A percentile compares a stretch with the other conserved stretches of the same genome.
phyloP scores from a whole-genome alignment of 2,888 invertebrate species.

The Notodonta dromedarius region DNA sequence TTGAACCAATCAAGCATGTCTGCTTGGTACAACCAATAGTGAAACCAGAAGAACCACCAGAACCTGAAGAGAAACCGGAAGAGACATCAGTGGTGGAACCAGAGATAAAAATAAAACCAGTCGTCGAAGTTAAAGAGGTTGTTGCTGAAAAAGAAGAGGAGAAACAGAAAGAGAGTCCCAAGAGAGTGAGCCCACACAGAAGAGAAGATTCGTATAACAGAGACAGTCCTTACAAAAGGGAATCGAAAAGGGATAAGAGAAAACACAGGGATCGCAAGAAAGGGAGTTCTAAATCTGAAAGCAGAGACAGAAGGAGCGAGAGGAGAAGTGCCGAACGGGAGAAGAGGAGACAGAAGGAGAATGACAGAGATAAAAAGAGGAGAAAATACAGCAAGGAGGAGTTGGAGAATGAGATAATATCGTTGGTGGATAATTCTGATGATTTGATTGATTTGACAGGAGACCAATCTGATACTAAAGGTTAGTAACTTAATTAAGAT shows the following conservation, averaged over 20 bases:
- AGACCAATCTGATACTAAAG: constrained; percentile 78
- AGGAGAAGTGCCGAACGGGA: constrained; percentile 47
- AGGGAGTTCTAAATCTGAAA: constrained; percentile 58
- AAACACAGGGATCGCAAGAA: constrained; percentile 60
- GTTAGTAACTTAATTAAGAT: constrained; percentile 36
- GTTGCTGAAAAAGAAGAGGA: constrained; percentile 20
- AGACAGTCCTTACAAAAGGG: constrained; percentile 32
- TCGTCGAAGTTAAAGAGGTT: constrained; percentile 21
- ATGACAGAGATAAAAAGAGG: constrained; percentile 47
- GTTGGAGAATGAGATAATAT: constrained; percentile 69
- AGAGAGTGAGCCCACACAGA: constrained; percentile 25
- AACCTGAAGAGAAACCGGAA: constrained; percentile 38
- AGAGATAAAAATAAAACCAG: constrained; percentile 25
- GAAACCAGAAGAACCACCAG: constrained; percentile 29
- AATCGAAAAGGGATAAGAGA: constrained; percentile 54
- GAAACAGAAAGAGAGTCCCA: constrained; percentile 25
- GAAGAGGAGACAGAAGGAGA: constrained; percentile 47
- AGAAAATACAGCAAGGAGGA: constrained; percentile 53
- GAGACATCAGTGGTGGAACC: constrained; percentile 10
- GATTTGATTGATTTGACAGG: constrained; percentile 86
- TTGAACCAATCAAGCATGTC: constrained; percentile 6
- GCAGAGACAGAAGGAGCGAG: constrained; percentile 48
- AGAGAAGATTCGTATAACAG: constrained; percentile 29
- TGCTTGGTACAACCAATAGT: constrained; percentile 27
- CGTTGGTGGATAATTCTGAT: constrained; percentile 73